These are phyloP conservation scores for Sitodiplosis mosellana DNA, from an alignment of 1,140 invertebrate species.

Conservation along the genomic window DNA sequence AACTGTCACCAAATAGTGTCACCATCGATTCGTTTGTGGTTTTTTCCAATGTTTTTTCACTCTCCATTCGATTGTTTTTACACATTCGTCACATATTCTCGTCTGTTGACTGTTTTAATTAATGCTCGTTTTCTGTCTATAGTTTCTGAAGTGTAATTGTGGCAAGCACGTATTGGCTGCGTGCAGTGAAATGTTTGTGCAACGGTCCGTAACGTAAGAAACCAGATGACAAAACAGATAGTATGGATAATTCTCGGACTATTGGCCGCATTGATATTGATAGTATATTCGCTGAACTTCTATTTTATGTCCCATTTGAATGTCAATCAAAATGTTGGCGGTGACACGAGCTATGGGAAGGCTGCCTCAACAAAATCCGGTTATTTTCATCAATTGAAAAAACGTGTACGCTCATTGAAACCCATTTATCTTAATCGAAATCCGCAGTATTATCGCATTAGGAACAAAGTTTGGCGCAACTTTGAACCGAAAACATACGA, in stretches of 20 bases:
- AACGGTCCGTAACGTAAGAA: not conserved
- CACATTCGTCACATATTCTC: too few species aligned
- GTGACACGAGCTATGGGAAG: not conserved
- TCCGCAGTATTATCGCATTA: constrained; percentile 23
- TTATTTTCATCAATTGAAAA: constrained; percentile 17
- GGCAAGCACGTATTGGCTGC: not conserved
- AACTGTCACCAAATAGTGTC: too few species aligned
- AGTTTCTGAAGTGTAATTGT: not conserved
- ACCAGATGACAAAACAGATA: constrained; percentile 17
- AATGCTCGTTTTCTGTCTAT: too few species aligned
- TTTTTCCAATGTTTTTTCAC: too few species aligned
- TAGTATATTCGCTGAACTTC: constrained; percentile 20
- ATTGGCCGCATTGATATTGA: constrained; percentile 15
- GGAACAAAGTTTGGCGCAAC: constrained; percentile 22
- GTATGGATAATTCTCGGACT: constrained; percentile 16
- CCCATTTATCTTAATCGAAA: constrained; percentile 23
- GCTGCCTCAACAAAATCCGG: constrained; percentile 8
- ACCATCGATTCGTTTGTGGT: too few species aligned
- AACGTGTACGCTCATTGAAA: constrained; percentile 18
- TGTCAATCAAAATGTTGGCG: constrained; percentile 10
- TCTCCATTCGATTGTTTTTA: too few species aligned
- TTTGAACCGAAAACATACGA: constrained; percentile 17
- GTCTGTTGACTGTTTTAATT: too few species aligned
- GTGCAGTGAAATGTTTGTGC: not conserved
- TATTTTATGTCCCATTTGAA: constrained; percentile 26